Evolutionary conservation across 2,888 invertebrate genomes (phyloP), one percentile per base, ranked within the genome.

Genomic region (Blastobasis lacticolella): DNA sequence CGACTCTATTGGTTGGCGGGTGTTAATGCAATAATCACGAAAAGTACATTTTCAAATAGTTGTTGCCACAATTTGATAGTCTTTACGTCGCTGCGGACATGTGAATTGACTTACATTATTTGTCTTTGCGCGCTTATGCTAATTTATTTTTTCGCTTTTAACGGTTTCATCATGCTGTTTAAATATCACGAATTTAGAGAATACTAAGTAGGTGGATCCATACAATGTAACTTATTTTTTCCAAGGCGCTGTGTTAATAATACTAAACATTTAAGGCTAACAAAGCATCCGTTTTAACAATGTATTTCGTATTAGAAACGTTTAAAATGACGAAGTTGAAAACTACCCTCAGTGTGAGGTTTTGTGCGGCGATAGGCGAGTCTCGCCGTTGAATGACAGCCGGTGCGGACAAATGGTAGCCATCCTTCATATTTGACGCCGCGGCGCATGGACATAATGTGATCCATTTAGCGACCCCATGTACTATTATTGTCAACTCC

Each of bases 21-120:
- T 81, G 87, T 78, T 87, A 88, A 88, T 73, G 69, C 71, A 66
- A 66, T 64, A 62, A 80, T 85, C 88, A 88, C 88, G 87, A 78
- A 61, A 71, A 73, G 75, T 75, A 77, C 73, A 75, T 82, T 81
- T 82, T 87, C 81, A 80, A 84, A 84, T 79, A 84, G 79, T 77
- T 78, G 78, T 74, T 69, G 66, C 73, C 71, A 76, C 79, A 77
- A 81, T 81, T 81, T 78, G 75, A 82, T 83, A 76, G 81, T 81
- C 73, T 83, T 80, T 79, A 78, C 81, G 72, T 76, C 62, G 73
- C 64, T 69, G 67, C 69, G 69, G 62, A 80, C 77, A 69, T 81
- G 84, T 81, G 68, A 84, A 85, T 84, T 84, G 75, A 70, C 68
- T 77, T 79, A 77, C 74, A 73, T 78, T 85, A 78, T 85, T 85